phyloP scores from a whole-genome alignment of 2,113 vertebrate genomes.

The Salvelinus sp. region DNA sequence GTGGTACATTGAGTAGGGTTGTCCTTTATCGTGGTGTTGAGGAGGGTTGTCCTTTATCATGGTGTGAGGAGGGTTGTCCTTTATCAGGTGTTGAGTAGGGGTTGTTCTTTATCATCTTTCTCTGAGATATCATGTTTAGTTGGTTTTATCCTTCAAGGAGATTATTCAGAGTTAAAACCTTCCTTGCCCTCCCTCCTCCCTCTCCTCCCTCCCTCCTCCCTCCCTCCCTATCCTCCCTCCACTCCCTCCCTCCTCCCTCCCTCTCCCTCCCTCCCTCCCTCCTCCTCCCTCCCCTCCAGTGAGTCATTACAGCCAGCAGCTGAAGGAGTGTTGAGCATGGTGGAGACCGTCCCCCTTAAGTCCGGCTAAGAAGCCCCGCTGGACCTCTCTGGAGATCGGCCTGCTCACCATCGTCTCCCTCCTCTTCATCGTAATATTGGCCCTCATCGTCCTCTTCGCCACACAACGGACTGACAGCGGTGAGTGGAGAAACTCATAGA shows the following conservation, averaged over 20 bases:
- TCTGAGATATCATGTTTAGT: too few species aligned
- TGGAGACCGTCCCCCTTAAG: constrained; percentile 86
- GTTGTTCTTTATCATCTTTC: too few species aligned
- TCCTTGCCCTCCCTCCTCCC: background rate
- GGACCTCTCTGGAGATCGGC: constrained; percentile 86
- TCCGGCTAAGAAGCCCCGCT: constrained; percentile 82
- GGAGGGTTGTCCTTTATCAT: too few species aligned
- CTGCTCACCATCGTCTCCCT: constrained; percentile 82
- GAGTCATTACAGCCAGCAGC: constrained; percentile 83
- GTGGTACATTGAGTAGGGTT: too few species aligned
- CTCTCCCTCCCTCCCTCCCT: background rate
- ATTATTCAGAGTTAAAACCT: background rate
- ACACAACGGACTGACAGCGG: constrained; percentile 76
- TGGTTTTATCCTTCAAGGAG: background rate
- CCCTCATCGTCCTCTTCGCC: constrained; percentile 85
- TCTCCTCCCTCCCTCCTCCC: background rate
- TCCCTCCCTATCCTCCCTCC: too few species aligned
- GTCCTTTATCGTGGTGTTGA: too few species aligned
- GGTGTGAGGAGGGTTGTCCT: too few species aligned
- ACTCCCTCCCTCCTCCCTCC: too few species aligned
- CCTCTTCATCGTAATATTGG: constrained; percentile 81
- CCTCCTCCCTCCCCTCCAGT: constrained; percentile 45
- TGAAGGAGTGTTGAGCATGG: constrained; percentile 90
- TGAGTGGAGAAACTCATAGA: constrained; percentile 44
- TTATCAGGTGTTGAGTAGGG: too few species aligned